Base-by-base conservation (phyloP, 2,113 vertebrate species). In the Morone chrysops region DNA sequence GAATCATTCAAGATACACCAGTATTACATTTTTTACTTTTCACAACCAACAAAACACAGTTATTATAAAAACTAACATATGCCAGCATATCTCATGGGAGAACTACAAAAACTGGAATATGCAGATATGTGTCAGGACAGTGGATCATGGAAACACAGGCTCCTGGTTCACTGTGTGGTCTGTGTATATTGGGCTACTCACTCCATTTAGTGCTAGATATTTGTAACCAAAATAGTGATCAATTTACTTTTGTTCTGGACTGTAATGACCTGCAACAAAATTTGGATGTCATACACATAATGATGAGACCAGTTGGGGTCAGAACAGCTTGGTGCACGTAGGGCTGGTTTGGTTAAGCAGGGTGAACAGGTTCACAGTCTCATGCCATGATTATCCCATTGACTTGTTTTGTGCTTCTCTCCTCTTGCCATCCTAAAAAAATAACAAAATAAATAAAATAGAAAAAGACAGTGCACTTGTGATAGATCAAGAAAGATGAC, bases 381-480 rank as follows among this genome's bases (percentile, higher is more conserved):
- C 47, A 50, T 51, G 71, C 67, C 56, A 38, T 75, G 43, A 66
- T 65, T 53, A 72, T 85, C 45, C 53, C 68, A 47, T 14, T 67
- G 22, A 61, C 16, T 61, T 12, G 7, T 65, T 75, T 75, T 87
- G 80, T 83, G 85, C 85, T 76, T 76, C 50, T 75, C 68, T 69
- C 31, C 41, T 48, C 17, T 43, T 59, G 1, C 13, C 69, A 50
- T 69, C 47, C 5, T 57, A 31, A 31, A 31, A 31, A 31, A 31
- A 31, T 31, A 31, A 31, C n/a, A n/a, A 31, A 31, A 3, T 2
- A 31, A 31, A 31, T 40, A 41, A 69, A 63, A n/a, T n/a, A n/a
- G n/a, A 72, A 50, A 71, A 25, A 60, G 17, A 18, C 56, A 70
- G 16, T 65, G 67, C 40, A 47, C 54, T 68, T 68, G 14, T 62